Percentiles rank a stretch among this genome's conserved stretches.
These are phyloP conservation scores for Antheraea pernyi DNA, from an alignment of 1,140 invertebrate species.

Conservation along the genomic window DNA sequence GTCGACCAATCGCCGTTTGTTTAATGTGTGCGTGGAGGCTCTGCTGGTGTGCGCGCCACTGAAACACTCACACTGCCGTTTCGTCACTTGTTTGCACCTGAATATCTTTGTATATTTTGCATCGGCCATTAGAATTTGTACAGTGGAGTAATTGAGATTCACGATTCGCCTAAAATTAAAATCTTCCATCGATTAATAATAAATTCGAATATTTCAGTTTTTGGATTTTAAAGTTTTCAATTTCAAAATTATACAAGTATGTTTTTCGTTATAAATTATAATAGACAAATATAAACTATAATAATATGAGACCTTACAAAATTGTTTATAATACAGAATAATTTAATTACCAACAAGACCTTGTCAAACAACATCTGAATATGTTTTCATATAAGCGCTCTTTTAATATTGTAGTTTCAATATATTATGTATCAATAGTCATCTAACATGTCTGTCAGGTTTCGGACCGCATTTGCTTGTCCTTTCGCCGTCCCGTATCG, in stretches of 20 bases:
- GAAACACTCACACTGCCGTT: slow-evolving; percentile 40
- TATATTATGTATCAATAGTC: neutral
- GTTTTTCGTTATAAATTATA: no score
- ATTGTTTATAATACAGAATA: no score
- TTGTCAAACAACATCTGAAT: neutral
- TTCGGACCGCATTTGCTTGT: slow-evolving; percentile 18
- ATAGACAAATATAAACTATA: no score
- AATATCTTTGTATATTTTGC: slow-evolving; percentile 43
- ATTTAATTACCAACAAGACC: no score
- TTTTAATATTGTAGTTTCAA: neutral
- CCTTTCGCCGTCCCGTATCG: slow-evolving; percentile 15
- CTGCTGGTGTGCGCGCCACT: slow-evolving; percentile 39
- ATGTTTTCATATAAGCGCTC: neutral
- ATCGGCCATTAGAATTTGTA: slow-evolving; percentile 31
- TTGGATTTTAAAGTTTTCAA: neutral
- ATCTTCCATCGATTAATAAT: neutral
- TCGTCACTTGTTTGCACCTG: slow-evolving; percentile 32
- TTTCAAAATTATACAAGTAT: no score
- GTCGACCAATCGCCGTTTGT: slow-evolving; percentile 24
- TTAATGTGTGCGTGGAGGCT: slow-evolving; percentile 34
- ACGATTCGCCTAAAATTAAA: neutral
- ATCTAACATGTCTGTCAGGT: neutral
- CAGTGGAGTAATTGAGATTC: neutral
- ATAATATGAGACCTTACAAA: no score
- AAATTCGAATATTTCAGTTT: neutral